Percentiles rank a stretch among this genome's conserved stretches.
These are phyloP conservation scores for Bubo scandiacus DNA, from an alignment of 2,113 vertebrate genomes.

Conservation along the genomic window DNA sequence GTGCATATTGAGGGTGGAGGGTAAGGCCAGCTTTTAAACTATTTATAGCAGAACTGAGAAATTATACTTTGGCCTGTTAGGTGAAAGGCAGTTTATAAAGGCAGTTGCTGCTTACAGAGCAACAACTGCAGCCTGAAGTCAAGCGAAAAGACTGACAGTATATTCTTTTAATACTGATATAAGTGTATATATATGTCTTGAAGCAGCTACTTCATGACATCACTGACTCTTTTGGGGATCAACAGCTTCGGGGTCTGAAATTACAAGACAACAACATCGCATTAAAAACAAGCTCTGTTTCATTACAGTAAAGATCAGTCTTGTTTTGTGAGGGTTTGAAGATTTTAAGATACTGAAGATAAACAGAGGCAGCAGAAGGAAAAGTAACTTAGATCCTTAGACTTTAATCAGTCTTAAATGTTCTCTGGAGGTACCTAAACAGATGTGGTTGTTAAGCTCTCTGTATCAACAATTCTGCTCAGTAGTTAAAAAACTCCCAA, in stretches of 20 bases:
- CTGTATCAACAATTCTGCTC: neutral
- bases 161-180: neutral
- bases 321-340: neutral
- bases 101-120: neutral
- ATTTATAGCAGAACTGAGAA: neutral
- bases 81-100: neutral
- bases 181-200: neutral
- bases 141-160: neutral
- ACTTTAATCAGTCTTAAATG: neutral
- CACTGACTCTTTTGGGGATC: neutral
- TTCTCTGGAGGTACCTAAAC: neutral
- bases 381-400: neutral
- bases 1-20: neutral
- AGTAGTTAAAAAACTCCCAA: neutral
- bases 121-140: neutral
- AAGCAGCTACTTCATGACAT: neutral
- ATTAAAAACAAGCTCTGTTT: neutral
- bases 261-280: fast-evolving
- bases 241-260: neutral
- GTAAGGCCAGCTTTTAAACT: neutral
- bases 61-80: neutral
- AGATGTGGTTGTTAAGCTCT: neutral
- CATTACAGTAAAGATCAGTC: neutral
- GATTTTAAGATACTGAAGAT: neutral
- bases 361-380: neutral